A percentile compares a stretch with the other conserved stretches of the same genome.
These are phyloP conservation scores for Lepus oiostolus DNA, from an alignment of 2,797 vertebrate genomes.

Conservation along the genomic window DNA sequence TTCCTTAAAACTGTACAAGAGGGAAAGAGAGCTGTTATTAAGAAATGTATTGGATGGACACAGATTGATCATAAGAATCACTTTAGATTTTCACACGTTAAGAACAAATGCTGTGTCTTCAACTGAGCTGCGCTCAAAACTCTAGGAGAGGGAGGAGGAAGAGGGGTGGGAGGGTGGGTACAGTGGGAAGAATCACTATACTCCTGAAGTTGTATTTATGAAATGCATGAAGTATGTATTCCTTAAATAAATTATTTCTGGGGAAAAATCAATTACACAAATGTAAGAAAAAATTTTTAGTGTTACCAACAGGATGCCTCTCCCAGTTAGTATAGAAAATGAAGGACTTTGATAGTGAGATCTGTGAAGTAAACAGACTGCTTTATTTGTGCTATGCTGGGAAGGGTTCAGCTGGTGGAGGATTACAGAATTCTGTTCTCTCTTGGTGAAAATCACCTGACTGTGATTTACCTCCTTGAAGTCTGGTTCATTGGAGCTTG, in stretches of 20 bases:
- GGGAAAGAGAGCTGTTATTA: background rate
- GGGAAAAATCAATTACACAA: too few relatives aligned
- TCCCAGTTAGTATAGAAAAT: background rate
- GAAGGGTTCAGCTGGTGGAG: background rate
- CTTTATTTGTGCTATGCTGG: background rate
- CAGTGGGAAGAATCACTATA: too few relatives aligned
- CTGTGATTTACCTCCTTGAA: background rate
- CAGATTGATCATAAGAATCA: background rate
- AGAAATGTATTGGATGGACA: background rate
- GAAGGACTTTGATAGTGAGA: background rate
- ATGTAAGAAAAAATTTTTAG: too few relatives aligned
- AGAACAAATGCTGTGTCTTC: background rate
- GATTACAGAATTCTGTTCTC: background rate
- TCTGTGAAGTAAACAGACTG: background rate
- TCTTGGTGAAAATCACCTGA: background rate
- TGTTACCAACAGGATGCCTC: background rate
- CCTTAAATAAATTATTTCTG: too few relatives aligned
- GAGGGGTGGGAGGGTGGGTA: too few relatives aligned
- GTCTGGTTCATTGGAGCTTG: background rate
- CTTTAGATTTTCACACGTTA: background rate
- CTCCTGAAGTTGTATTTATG: too few relatives aligned
- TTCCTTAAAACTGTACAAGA: slow-evolving; percentile 84
- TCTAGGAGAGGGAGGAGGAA: background rate
- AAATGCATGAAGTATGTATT: too few relatives aligned
- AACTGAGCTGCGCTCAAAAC: background rate